Evolutionary conservation across 2,797 vertebrate species (phyloP).

Genomic region (Galagoides demidoff): DNA sequence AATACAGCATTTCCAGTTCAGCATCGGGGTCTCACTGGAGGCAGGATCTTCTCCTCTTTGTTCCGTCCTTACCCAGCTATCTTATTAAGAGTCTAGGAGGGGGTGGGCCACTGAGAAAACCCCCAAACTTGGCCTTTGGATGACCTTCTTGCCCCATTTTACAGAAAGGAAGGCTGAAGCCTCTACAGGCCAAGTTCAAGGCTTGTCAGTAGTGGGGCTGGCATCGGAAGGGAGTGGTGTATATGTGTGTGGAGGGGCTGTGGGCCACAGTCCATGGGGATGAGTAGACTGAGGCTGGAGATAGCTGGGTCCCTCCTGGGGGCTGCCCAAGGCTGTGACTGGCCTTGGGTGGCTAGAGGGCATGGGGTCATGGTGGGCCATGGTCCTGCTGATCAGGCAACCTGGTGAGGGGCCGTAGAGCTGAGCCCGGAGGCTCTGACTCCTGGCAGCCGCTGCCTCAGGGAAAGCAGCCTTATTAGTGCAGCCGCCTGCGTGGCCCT

Average conservation of each 20-base stretch:
- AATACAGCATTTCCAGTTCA: background rate
- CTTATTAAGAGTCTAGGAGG: background rate
- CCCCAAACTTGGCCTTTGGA: background rate
- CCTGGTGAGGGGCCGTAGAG: accelerated
- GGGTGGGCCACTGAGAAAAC: background rate
- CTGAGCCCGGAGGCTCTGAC: constrained; percentile 44
- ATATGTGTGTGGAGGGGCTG: accelerated
- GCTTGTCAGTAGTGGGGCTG: background rate
- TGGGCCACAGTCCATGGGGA: background rate
- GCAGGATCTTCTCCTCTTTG: background rate
- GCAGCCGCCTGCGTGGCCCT: constrained; percentile 23
- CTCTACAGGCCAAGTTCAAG: background rate
- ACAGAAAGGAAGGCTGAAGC: background rate
- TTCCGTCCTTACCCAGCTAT: background rate
- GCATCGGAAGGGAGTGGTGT: background rate
- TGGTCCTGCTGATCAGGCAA: constrained; percentile 32
- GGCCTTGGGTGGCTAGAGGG: background rate
- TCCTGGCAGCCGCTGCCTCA: constrained; percentile 48
- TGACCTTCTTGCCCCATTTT: background rate
- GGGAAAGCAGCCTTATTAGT: constrained; percentile 78
- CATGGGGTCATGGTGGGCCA: accelerated
- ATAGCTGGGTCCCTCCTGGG: background rate
- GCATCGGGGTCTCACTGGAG: background rate
- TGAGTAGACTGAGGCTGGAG: background rate
- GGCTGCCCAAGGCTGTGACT: background rate